Percentiles rank a stretch among this genome's conserved stretches.
Evolutionary conservation across 2,888 invertebrate species (phyloP).

Genomic region (Gandaritis pyraliata): DNA sequence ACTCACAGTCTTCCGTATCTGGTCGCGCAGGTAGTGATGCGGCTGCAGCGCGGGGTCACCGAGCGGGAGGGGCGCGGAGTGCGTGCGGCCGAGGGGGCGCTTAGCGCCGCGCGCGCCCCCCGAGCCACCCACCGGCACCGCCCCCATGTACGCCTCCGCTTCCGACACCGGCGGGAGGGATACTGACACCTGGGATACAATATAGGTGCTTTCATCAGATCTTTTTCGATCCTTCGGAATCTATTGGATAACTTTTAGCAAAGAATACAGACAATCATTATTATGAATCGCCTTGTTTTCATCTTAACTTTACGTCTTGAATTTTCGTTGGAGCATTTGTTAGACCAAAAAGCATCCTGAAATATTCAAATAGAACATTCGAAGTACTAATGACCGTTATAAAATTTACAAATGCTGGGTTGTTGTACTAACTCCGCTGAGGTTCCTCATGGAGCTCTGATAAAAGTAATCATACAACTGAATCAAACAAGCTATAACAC

Average conservation of each 20-base stretch:
- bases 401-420: no score
- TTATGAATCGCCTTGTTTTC: no score
- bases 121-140: slow-evolving; percentile 42
- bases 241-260: no score
- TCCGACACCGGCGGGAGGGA: slow-evolving; percentile 86
- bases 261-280: no score
- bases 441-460: no score
- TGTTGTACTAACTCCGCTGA: not conserved
- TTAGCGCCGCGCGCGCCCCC: slow-evolving; percentile 83
- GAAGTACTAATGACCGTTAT: not conserved
- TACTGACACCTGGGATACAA: slow-evolving; percentile 16
- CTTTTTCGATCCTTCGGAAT: no score
- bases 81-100: slow-evolving; percentile 95
- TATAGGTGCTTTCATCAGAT: no score
- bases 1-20: slow-evolving; percentile 91
- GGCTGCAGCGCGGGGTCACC: slow-evolving; percentile 93
- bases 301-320: not conserved
- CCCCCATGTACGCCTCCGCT: slow-evolving; percentile 88
- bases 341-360: not conserved
- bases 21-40: slow-evolving; percentile 89
- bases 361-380: not conserved
- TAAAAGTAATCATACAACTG: no score
- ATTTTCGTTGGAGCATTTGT: not conserved
- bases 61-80: slow-evolving; percentile 91
- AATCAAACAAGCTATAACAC: no score